Evolutionary conservation across 2,113 vertebrate genomes (phyloP).

Genomic region (Etheostoma cragini): DNA sequence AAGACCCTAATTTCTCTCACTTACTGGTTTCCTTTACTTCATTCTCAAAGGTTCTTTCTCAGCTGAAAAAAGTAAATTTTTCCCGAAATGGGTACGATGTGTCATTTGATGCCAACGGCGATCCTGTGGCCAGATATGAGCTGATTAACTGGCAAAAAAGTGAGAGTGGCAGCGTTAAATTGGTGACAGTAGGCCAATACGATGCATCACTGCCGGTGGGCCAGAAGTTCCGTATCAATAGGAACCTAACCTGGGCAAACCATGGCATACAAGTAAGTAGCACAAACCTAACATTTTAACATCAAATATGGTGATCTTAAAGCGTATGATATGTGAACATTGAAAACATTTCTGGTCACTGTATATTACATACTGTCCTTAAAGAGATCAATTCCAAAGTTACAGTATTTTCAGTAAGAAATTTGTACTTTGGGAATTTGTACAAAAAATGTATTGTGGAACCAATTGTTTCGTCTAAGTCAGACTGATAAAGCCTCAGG

Average conservation of each 20-base stretch:
- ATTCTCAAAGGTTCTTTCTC: conserved; percentile 61
- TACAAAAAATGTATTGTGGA: too few relatives aligned
- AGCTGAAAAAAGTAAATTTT: conserved; percentile 73
- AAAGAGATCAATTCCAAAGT: too few relatives aligned
- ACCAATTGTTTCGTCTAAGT: too few relatives aligned
- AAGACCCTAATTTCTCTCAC: neutral
- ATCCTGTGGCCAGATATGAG: conserved; percentile 77
- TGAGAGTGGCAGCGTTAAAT: conserved; percentile 46
- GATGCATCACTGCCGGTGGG: conserved; percentile 70
- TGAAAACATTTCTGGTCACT: too few relatives aligned
- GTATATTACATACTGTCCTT: too few relatives aligned
- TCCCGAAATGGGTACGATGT: conserved; percentile 70
- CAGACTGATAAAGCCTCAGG: too few relatives aligned
- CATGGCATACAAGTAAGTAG: too few relatives aligned
- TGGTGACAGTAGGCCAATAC: conserved; percentile 75
- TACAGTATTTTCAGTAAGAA: too few relatives aligned
- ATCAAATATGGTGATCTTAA: too few relatives aligned
- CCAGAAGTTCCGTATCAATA: conserved; percentile 51
- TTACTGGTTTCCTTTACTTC: neutral
- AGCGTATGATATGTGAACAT: too few relatives aligned
- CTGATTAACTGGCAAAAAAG: conserved; percentile 76
- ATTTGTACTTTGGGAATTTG: too few relatives aligned
- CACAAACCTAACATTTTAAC: neutral
- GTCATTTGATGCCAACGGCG: conserved; percentile 79
- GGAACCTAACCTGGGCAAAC: too few relatives aligned